Base-by-base conservation (phyloP, 2,888 invertebrate species). In the Meta bourneti region DNA sequence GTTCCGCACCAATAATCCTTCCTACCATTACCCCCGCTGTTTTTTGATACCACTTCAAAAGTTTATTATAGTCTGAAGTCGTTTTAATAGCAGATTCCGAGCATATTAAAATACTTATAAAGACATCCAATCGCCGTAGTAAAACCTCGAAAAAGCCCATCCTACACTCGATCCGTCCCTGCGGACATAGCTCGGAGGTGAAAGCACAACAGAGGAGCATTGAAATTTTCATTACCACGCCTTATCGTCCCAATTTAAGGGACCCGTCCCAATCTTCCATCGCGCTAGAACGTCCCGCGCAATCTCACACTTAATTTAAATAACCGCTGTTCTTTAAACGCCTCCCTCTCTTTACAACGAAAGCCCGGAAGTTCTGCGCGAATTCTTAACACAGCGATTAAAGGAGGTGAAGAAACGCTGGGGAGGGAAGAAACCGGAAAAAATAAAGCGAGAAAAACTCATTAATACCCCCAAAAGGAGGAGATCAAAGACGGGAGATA, bases 381-480 rank as follows among this genome's bases (percentile, higher is more conserved):
- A 91, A 85, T 91, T 91, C 79, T 91, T 91, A 87, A 83, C 91
- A 91, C 82, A 81, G 82, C 91, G 91, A 91, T 91, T 91, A 87
- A 92, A 92, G 83, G 75, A 34, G 79, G 84, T 52, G 84, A 89
- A 88, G 79, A 70, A 16, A 77, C 78, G 49, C 54, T 52, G 77
- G 51, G 79, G 72, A 75, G 71, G 72, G 81, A 49, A 72, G 71
- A 71, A 86, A 74, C 75, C 61, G 48, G 77, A 84, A 78, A 69
- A 79, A 71, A 83, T 79, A 87, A 89, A 89, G 74, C 81, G 80
- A 77, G 81, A 83, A 91, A 90, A 91, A 91, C 91, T 91, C 91
- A 91, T 91, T 91, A 91, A 91, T 91, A 91, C 91, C 91, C 91
- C 91, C 91, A 91, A 91, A 91, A 91, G 91, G 87, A 90, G 90